phyloP scores from a whole-genome alignment of 2,888 invertebrate genomes.

The Brachycybe producta region DNA sequence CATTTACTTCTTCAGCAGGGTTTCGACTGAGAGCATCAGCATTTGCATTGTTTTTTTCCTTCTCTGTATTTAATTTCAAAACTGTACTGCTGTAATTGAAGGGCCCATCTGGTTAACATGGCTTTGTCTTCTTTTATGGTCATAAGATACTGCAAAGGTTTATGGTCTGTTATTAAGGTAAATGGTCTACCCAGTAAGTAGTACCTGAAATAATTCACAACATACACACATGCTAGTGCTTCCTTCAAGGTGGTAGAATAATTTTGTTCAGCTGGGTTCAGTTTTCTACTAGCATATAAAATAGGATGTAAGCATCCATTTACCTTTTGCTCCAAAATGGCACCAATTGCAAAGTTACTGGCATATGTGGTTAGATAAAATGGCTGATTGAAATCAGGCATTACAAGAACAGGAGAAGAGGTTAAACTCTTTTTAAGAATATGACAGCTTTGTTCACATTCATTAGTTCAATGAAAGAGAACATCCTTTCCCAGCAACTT shows the following conservation, averaged over 20 bases:
- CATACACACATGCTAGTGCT: slow-evolving; percentile 2
- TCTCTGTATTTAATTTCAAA: too few species aligned
- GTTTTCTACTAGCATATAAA: slow-evolving; percentile 6
- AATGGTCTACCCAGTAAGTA: too few species aligned
- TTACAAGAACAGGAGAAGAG: neutral
- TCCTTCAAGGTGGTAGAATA: slow-evolving; percentile 9
- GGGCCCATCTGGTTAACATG: too few species aligned
- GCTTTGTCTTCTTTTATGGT: too few species aligned
- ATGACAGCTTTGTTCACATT: neutral
- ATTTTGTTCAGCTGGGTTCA: neutral
- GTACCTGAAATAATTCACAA: neutral
- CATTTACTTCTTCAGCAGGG: too few species aligned
- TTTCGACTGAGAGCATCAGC: too few species aligned
- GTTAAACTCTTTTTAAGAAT: neutral
- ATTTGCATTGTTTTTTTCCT: too few species aligned
- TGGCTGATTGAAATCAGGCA: neutral
- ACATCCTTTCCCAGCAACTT: neutral
- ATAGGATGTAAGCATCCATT: neutral
- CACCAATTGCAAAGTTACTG: slow-evolving; percentile 4
- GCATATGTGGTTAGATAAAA: slow-evolving; percentile 9
- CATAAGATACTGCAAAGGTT: too few species aligned
- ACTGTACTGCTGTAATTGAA: too few species aligned
- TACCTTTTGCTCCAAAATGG: neutral
- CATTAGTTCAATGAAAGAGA: neutral
- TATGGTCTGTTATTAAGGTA: too few species aligned